A percentile compares a stretch with the other conserved stretches of the same genome.
Conservation (phyloP, 2,888 invertebrate genomes). For the Allophyes oxyacanthae region DNA sequence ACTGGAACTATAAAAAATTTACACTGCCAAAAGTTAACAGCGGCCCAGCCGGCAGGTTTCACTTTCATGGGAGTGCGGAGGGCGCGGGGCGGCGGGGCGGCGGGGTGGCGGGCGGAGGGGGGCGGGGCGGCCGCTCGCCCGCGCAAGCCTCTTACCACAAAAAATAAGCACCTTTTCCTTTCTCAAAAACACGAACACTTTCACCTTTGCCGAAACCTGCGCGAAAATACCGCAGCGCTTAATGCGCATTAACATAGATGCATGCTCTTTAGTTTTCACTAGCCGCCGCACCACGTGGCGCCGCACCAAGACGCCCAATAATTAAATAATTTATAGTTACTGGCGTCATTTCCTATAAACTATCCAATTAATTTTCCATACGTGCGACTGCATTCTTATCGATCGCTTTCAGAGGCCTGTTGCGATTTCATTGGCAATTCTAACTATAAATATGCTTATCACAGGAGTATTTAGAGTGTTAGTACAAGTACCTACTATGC, state of each 20-base stretch:
- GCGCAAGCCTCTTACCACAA: conserved; percentile 78
- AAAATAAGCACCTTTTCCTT: conserved; percentile 87
- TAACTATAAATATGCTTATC: conserved; percentile 58
- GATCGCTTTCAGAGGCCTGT: conserved; percentile 26
- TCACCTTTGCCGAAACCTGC: conserved; percentile 82
- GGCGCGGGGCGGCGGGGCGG: conserved; percentile 19
- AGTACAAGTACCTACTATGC: conserved; percentile 9
- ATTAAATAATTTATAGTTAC: conserved; percentile 8
- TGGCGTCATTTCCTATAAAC: conserved; percentile 21
- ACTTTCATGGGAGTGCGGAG: conserved; percentile 73
- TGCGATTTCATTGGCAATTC: conserved; percentile 50
- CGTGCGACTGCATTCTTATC: conserved; percentile 50
- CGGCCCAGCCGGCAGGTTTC: conserved; percentile 73
- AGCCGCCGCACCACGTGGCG: conserved; percentile 30
- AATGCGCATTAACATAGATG: conserved; percentile 64
- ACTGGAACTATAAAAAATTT: conserved; percentile 48
- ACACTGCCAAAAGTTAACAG: conserved; percentile 50
- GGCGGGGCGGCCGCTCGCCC: conserved; percentile 66
- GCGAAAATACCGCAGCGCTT: conserved; percentile 68
- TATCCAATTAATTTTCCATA: conserved; percentile 48
- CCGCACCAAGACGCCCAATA: conserved; percentile 9
- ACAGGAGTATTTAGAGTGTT: conserved; percentile 21
- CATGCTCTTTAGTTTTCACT: conserved; percentile 62
- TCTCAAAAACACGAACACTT: conserved; percentile 86
- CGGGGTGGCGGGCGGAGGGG: conserved; percentile 17